Conservation (phyloP, 1,140 invertebrate genomes). For the Coelopa frigida region DNA sequence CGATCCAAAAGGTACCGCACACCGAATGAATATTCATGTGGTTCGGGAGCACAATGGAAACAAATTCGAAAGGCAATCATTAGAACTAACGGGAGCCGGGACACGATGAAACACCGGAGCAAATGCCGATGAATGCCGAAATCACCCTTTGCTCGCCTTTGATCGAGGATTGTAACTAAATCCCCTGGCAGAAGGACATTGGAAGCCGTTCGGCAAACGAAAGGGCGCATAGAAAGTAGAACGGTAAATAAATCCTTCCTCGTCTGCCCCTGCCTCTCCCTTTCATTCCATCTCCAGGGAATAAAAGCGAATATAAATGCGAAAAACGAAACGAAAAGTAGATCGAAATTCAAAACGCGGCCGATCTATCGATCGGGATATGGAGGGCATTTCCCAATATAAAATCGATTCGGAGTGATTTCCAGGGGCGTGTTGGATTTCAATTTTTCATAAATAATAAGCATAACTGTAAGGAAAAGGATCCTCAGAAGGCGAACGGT, state of each 20-base stretch:
- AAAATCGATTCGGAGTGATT: no score
- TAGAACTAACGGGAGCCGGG: not conserved
- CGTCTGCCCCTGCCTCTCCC: no score
- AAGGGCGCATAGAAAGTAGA: not conserved
- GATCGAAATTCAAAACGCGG: not conserved
- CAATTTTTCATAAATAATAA: constrained; percentile 20
- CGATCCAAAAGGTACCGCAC: no score
- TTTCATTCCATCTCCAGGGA: no score
- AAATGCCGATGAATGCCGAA: not conserved
- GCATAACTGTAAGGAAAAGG: constrained; percentile 9
- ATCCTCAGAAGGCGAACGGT: not conserved
- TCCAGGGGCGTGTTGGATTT: constrained; percentile 16
- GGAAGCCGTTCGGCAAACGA: not conserved
- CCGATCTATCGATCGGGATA: not conserved
- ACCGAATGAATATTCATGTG: no score
- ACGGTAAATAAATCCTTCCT: no score
- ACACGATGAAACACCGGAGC: not conserved
- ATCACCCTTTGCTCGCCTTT: not conserved
- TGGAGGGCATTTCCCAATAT: not conserved
- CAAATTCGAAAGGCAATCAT: not conserved
- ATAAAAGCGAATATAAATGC: not conserved
- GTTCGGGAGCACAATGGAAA: no score
- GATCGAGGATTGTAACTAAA: constrained; percentile 12
- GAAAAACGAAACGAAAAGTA: not conserved
- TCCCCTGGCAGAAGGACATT: not conserved